A percentile compares a stretch with the other conserved stretches of the same genome.
These are phyloP conservation scores for Azemiops feae DNA, from an alignment of 2,113 vertebrate genomes.

Conservation along the genomic window DNA sequence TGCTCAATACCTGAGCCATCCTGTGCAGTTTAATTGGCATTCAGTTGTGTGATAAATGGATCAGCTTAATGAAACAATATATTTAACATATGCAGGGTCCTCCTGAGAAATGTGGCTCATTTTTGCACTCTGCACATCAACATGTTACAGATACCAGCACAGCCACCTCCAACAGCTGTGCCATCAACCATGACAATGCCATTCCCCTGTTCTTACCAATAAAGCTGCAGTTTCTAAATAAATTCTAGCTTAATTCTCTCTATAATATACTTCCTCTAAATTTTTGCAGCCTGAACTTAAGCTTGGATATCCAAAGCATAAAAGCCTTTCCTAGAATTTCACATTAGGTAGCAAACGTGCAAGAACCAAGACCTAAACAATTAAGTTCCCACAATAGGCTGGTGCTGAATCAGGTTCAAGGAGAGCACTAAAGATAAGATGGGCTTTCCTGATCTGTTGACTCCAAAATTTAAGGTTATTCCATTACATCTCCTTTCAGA, in stretches of 20 bases:
- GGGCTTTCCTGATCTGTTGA: neutral
- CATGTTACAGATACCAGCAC: slow-evolving; percentile 85
- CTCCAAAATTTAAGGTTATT: neutral
- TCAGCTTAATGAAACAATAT: slow-evolving; percentile 93
- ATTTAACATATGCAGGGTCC: slow-evolving; percentile 90
- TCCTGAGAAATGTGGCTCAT: slow-evolving; percentile 86
- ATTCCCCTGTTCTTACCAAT: slow-evolving; percentile 66
- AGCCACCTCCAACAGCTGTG: slow-evolving; percentile 76
- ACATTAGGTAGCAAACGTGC: neutral
- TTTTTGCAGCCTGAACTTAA: neutral
- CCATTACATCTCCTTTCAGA: neutral
- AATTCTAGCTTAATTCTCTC: neutral
- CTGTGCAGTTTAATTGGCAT: slow-evolving; percentile 92
- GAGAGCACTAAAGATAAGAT: neutral
- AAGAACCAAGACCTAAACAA: neutral
- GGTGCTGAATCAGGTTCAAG: neutral
- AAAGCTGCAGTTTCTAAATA: slow-evolving; percentile 58
- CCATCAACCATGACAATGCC: slow-evolving; percentile 64
- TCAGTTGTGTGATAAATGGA: slow-evolving; percentile 91
- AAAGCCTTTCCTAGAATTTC: neutral
- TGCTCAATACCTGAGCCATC: slow-evolving; percentile 88
- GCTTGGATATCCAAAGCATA: neutral
- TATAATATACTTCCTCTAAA: neutral
- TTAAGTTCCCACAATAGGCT: neutral
- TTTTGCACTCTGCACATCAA: slow-evolving; percentile 84